A percentile compares a stretch with the other conserved stretches of the same genome.
Evolutionary conservation across 2,888 invertebrate genomes (phyloP).

Genomic region (Gastracanthus pulcherrimus): DNA sequence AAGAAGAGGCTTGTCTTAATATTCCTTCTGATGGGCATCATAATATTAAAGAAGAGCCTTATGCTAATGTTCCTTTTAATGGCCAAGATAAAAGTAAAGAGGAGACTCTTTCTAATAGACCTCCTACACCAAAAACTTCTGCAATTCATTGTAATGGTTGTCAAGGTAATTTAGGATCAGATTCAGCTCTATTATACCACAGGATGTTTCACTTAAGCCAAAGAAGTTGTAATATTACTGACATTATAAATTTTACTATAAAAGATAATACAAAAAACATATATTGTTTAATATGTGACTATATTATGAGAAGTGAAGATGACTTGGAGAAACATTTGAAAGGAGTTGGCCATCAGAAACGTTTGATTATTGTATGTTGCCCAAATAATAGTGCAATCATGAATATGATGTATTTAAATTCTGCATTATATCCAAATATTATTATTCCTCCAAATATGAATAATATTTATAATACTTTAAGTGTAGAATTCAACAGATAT

Average conservation of each 20-base stretch:
- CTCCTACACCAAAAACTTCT: background rate
- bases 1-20: background rate
- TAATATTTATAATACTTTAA: conserved; percentile 35
- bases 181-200: conserved; percentile 38
- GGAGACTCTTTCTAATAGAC: background rate
- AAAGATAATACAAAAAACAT: conserved; percentile 39
- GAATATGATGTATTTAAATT: conserved; percentile 40
- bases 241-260: conserved; percentile 47
- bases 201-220: conserved; percentile 54
- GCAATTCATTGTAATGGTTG: conserved; percentile 36
- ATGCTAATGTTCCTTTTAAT: background rate
- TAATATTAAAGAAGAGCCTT: background rate
- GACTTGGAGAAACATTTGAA: conserved; percentile 43
- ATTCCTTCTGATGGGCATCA: background rate
- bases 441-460: conserved; percentile 6
- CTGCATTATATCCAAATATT: conserved; percentile 13
- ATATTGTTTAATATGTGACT: conserved; percentile 49
- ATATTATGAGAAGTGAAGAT: conserved; percentile 33
- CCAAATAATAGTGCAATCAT: conserved; percentile 13
- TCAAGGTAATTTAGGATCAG: conserved; percentile 33
- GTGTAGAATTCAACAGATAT: conserved; percentile 34
- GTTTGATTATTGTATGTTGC: conserved; percentile 34
- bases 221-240: conserved; percentile 28
- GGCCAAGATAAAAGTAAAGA: background rate
- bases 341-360: conserved; percentile 37